phyloP scores from a whole-genome alignment of 2,113 vertebrate species.

The Aix galericulata region DNA sequence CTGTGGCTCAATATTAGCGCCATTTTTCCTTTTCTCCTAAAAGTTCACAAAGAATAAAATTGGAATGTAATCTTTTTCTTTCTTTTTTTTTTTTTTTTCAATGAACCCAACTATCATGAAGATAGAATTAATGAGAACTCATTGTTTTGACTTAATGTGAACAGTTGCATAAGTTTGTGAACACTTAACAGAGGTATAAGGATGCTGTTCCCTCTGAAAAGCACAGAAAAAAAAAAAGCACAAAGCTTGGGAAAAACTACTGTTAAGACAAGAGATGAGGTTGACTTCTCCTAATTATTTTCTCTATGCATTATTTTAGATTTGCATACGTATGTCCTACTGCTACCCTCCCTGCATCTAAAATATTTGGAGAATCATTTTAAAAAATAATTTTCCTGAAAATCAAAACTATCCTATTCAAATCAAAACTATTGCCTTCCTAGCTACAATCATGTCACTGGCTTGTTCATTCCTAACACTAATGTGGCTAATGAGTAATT shows the following conservation, averaged over 20 bases:
- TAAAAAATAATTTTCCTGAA: neutral
- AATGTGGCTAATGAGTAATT: neutral
- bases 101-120: neutral
- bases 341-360: neutral
- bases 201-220: neutral
- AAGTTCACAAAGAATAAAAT: neutral
- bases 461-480: neutral
- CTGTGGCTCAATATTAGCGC: conserved; percentile 24
- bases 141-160: neutral
- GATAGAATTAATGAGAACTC: neutral
- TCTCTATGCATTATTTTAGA: neutral
- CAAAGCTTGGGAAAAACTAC: neutral
- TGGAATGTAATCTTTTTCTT: neutral
- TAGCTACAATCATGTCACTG: neutral
- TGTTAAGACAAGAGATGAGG: neutral
- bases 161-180: neutral
- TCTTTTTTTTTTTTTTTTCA: accelerated
- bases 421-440: neutral
- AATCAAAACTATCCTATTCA: neutral
- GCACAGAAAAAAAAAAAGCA: neutral
- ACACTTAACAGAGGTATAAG: neutral
- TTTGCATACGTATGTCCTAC: neutral
- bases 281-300: neutral
- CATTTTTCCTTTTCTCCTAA: neutral
- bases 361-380: neutral